phyloP scores from a whole-genome alignment of 53 echinoderm and acorn worm species.

The Zoroaster sp. region DNA sequence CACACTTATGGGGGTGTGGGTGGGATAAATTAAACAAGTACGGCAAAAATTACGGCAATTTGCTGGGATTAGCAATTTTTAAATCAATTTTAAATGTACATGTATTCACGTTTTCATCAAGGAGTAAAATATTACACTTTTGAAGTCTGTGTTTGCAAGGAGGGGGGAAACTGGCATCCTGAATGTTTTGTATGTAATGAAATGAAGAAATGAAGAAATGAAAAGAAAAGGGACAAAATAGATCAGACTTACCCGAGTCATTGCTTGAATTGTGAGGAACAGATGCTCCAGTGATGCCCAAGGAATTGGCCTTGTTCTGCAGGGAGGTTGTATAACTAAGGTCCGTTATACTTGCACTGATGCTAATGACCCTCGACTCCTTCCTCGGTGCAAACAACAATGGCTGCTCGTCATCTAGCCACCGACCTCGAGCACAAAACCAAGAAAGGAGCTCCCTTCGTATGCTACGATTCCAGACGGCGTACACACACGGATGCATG shows the following conservation, averaged over 20 bases:
- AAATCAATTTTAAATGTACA: no score
- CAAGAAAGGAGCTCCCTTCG: constrained; percentile 71
- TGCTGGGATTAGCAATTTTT: no score
- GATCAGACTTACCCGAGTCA: constrained; percentile 74
- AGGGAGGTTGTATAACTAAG: constrained; percentile 49
- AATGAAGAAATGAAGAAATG: no score
- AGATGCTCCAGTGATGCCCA: background rate
- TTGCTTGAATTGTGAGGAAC: constrained; percentile 65
- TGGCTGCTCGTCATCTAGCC: constrained; percentile 66
- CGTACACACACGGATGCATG: constrained; percentile 82
- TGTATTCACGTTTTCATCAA: no score
- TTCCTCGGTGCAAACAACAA: constrained; percentile 54
- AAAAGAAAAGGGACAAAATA: no score
- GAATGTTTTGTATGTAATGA: no score
- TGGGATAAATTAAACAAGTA: no score
- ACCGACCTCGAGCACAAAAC: constrained; percentile 71
- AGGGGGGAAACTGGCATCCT: no score
- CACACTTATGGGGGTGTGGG: no score
- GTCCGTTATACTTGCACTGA: constrained; percentile 81
- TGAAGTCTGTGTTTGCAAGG: no score
- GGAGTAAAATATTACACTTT: no score
- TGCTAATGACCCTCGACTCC: constrained; percentile 70
- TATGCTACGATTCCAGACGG: constrained; percentile 89
- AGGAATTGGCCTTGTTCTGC: constrained; percentile 16
- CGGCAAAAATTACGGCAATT: no score